These are phyloP conservation scores for Colostygia pectinataria DNA, from an alignment of 2,888 invertebrate species.

Conservation along the genomic window DNA sequence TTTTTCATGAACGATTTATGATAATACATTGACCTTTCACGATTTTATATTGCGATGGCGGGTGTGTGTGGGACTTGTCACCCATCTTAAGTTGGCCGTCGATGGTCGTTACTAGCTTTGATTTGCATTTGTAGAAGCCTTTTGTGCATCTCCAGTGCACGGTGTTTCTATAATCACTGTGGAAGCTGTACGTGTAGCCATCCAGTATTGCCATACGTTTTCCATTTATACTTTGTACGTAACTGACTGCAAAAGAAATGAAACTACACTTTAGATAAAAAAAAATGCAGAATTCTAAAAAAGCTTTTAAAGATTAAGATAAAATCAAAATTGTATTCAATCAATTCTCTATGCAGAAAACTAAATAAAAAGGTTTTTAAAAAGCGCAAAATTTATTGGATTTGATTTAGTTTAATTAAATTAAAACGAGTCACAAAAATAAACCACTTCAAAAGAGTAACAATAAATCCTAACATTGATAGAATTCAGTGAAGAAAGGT, in stretches of 20 bases:
- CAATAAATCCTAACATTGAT: too few species aligned
- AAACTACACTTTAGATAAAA: too few species aligned
- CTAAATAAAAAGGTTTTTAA: too few species aligned
- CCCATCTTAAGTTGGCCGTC: slow-evolving; percentile 2
- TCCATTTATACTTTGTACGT: not conserved
- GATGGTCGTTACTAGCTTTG: slow-evolving; percentile 25
- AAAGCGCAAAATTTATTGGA: too few species aligned
- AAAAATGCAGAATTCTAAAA: too few species aligned
- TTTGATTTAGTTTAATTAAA: too few species aligned
- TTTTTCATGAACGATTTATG: not conserved
- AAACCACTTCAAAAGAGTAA: too few species aligned
- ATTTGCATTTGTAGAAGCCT: slow-evolving; percentile 17
- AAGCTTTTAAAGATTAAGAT: too few species aligned
- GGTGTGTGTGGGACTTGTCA: slow-evolving; percentile 8
- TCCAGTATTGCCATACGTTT: not conserved
- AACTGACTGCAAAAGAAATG: not conserved
- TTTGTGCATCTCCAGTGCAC: not conserved
- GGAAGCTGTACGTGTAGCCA: slow-evolving; percentile 3
- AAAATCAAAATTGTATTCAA: too few species aligned
- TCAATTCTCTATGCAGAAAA: too few species aligned
- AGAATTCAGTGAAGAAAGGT: too few species aligned
- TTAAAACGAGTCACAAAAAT: too few species aligned
- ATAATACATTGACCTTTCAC: slow-evolving; percentile 5
- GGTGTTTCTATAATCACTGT: not conserved
- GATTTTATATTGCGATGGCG: slow-evolving; percentile 9